Base-by-base conservation (phyloP, 1,140 invertebrate genomes). In the Eumeta japonica region DNA sequence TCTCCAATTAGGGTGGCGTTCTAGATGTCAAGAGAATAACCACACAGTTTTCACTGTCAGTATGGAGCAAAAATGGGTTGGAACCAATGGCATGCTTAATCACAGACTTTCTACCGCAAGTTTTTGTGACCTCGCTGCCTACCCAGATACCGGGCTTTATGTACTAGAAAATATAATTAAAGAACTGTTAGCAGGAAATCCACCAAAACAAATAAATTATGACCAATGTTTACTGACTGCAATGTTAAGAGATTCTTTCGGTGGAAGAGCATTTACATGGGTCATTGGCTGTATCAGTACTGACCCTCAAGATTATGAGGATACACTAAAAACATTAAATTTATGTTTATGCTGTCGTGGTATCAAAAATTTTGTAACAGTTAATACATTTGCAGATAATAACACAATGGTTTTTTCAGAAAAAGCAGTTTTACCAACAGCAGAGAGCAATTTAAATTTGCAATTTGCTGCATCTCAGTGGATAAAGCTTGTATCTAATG, bases 381-480 rank as follows among this genome's bases (percentile, higher is more conserved):
- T 85, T 24, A 85, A 86, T 62, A 78, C 82, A 5, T 84, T 83
- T 68, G 79, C 81, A 12, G 82, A 83, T 35, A 80, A 81, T 50
- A 82, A 83, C 47, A 82, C 77, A 10, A 70, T 76, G 3, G 68
- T 81, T 10, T 75, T 75, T 15, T 53, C 64, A 10, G 76, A 80
- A 11, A 73, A 78, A 44, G 52, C 65, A 37, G 56, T 71, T 18
- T 46, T 71, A 13, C 76, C 46, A 57, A 60, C 47, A 58, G 58
- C 17, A 75, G 36, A 39, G 28, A 84, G 7, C 5, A 57, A 64
- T 45, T 74, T 89, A 59, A 84, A 86, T 31, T 64, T 90, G 37
- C 85, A 89, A 60, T 91, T 90, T 75, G 88, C 88, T 12, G 86
- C 87, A 16, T 76, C 84, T 41, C 88, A 90, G 53, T 88, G 88